These are phyloP conservation scores for Euwallacea fornicatus DNA, from an alignment of 1,140 invertebrate genomes.

Conservation along the genomic window DNA sequence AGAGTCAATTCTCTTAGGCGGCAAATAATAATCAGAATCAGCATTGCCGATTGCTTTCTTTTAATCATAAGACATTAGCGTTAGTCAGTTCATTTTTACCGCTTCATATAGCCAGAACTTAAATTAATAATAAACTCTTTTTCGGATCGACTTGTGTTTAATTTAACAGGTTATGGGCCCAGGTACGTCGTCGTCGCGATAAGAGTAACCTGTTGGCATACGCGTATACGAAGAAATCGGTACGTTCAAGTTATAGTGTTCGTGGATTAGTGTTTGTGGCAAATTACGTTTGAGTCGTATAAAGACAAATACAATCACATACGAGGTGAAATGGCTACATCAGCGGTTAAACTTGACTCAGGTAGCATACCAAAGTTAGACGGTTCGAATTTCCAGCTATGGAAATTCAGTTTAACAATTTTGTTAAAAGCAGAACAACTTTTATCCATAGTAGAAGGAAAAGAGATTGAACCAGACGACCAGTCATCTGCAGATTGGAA, in stretches of 20 bases:
- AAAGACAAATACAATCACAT: not conserved
- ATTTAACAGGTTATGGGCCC: too few species aligned
- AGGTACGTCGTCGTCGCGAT: too few species aligned
- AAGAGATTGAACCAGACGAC: slow-evolving; percentile 4
- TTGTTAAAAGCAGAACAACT: slow-evolving; percentile 30
- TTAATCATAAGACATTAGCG: too few species aligned
- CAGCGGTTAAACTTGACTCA: slow-evolving; percentile 14
- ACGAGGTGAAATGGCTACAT: slow-evolving; percentile 8
- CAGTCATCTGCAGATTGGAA: slow-evolving; percentile 10
- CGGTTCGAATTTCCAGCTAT: slow-evolving; percentile 35
- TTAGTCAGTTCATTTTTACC: too few species aligned
- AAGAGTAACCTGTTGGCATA: too few species aligned
- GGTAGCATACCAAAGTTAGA: slow-evolving; percentile 24
- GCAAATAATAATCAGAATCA: too few species aligned
- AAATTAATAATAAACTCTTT: too few species aligned
- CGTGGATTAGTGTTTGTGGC: not conserved
- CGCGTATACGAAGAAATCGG: not conserved
- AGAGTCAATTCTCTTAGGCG: too few species aligned
- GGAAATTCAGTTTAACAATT: slow-evolving; percentile 34
- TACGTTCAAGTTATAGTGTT: not conserved
- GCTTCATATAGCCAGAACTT: too few species aligned
- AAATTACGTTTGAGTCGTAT: slow-evolving; percentile 29
- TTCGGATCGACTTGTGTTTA: too few species aligned
- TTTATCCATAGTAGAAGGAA: slow-evolving; percentile 20
- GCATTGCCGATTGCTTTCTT: too few species aligned